Percentiles rank a stretch among this genome's conserved stretches.
Evolutionary conservation across 2,888 invertebrate genomes (phyloP).

Genomic region (Meliscaeva auricollis): DNA sequence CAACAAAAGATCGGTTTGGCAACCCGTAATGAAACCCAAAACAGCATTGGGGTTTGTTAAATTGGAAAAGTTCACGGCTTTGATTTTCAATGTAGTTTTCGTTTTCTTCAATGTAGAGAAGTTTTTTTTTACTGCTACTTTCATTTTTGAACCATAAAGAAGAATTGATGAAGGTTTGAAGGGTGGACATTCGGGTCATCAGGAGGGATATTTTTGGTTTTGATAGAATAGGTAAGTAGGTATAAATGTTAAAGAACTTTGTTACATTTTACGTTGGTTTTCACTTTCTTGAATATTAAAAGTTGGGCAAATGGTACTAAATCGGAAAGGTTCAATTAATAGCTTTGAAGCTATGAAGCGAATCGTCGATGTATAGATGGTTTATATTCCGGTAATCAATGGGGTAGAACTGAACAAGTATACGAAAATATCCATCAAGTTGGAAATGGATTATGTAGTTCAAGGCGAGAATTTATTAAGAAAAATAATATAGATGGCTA

Average conservation of each 20-base stretch:
- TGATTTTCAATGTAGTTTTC: conserved; percentile 25
- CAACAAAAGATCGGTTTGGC: too few species aligned
- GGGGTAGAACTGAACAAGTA: neutral
- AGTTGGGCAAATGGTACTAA: neutral
- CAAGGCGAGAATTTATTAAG: too few species aligned
- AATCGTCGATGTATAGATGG: neutral
- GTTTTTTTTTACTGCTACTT: conserved; percentile 25
- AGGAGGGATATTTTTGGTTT: conserved; percentile 26
- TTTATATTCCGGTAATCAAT: conserved; percentile 43
- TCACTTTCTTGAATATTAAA: conserved; percentile 20
- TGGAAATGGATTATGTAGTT: too few species aligned
- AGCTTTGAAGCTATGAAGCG: conserved; percentile 65
- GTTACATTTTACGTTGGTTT: conserved; percentile 58
- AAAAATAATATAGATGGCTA: too few species aligned
- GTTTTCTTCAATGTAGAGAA: neutral
- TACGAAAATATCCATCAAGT: too few species aligned
- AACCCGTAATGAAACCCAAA: conserved; percentile 36
- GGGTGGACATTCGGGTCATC: conserved; percentile 70
- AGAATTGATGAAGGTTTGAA: conserved; percentile 72
- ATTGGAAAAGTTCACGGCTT: conserved; percentile 73
- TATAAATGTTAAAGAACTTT: conserved; percentile 27
- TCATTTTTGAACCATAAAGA: conserved; percentile 36
- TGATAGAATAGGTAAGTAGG: conserved; percentile 44
- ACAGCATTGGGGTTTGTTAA: conserved; percentile 72
- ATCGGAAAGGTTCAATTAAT: conserved; percentile 55